Percentiles rank a stretch among this genome's conserved stretches.
Conservation (phyloP, 2,797 vertebrate species). For the Anniella stebbinsi region DNA sequence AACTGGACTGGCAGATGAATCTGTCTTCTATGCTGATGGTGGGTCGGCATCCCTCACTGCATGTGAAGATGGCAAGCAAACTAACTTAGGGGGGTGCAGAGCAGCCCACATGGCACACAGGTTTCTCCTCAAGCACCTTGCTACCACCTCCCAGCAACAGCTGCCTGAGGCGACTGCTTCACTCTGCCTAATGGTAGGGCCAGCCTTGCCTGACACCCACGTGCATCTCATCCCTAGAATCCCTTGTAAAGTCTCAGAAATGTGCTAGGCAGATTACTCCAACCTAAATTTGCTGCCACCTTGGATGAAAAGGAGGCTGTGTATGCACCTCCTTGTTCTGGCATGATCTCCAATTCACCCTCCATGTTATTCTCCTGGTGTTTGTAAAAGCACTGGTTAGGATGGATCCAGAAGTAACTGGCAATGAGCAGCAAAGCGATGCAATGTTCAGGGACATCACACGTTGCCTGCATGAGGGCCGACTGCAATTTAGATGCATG, state of each 20-base stretch:
- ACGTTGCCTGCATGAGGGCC: neutral
- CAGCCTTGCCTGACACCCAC: too few species aligned
- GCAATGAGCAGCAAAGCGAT: neutral
- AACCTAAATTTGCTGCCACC: neutral
- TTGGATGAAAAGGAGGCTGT: neutral
- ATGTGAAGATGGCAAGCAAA: too few species aligned
- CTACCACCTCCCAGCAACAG: too few species aligned
- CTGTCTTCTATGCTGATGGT: too few species aligned
- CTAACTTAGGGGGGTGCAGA: too few species aligned
- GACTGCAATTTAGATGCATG: neutral
- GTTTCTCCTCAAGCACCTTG: too few species aligned
- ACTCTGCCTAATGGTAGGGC: too few species aligned
- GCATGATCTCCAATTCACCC: neutral
- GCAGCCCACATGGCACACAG: too few species aligned
- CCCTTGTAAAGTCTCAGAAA: neutral
- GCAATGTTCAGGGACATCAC: too few species aligned
- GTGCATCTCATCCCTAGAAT: neutral
- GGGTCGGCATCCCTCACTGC: too few species aligned
- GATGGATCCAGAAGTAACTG: neutral
- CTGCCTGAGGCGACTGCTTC: too few species aligned
- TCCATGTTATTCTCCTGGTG: neutral
- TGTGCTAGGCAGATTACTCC: neutral
- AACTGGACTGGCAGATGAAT: too few species aligned
- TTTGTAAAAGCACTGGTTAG: neutral
- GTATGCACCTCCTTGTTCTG: neutral